These are phyloP conservation scores for Plagodis pulveraria DNA, from an alignment of 2,888 invertebrate species.

Conservation along the genomic window DNA sequence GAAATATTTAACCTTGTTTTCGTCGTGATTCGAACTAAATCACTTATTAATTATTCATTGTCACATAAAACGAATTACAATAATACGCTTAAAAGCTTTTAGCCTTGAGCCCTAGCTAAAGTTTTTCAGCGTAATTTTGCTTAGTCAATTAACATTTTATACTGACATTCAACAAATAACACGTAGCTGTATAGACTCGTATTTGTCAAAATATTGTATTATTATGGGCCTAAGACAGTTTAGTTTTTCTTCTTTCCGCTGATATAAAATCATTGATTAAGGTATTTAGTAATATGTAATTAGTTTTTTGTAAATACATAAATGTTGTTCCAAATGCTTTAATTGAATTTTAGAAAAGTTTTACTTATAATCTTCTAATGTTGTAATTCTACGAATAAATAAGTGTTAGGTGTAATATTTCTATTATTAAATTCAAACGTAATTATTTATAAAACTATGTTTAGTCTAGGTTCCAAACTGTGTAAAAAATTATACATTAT, in stretches of 20 bases:
- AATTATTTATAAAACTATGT: too few species aligned
- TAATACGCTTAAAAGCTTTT: slow-evolving; percentile 74
- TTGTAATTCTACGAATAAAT: neutral
- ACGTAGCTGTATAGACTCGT: neutral
- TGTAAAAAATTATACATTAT: neutral
- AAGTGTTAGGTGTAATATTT: neutral
- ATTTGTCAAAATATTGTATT: slow-evolving; percentile 5
- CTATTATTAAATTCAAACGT: neutral
- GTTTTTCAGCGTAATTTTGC: slow-evolving; percentile 65
- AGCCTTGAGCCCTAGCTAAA: slow-evolving; percentile 81
- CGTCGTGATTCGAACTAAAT: slow-evolving; percentile 16
- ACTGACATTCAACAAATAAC: slow-evolving; percentile 11
- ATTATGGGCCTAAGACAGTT: slow-evolving; percentile 58
- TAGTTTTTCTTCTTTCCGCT: slow-evolving; percentile 15
- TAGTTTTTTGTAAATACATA: slow-evolving; percentile 1
- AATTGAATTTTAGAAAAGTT: slow-evolving; percentile 1
- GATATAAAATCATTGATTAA: neutral
- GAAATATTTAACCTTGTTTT: neutral
- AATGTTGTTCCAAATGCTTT: slow-evolving; percentile 1
- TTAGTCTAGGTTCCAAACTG: too few species aligned
- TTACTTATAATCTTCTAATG: neutral
- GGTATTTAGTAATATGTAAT: neutral
- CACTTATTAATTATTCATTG: slow-evolving; percentile 34
- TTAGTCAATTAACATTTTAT: slow-evolving; percentile 30
- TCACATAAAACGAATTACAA: slow-evolving; percentile 48